Evolutionary conservation across 2,797 vertebrate genomes (phyloP).

Genomic region (Pangasius macronema): DNA sequence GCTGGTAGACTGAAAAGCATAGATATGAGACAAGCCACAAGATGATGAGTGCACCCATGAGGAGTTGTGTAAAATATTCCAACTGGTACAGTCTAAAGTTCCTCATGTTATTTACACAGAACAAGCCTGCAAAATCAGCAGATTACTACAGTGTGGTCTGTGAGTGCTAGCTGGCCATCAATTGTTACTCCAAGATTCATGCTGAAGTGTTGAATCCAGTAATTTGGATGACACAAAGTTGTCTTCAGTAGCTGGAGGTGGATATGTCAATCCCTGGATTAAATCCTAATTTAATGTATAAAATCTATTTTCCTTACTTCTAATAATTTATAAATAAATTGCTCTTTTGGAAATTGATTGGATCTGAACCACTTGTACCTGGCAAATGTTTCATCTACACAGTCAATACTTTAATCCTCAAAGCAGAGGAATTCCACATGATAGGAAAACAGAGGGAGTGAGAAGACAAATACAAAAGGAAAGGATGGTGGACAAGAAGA

Average conservation of each 20-base stretch:
- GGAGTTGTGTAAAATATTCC: not conserved
- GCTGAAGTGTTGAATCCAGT: not conserved
- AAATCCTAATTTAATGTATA: not conserved
- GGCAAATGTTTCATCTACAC: not conserved
- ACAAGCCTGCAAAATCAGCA: not conserved
- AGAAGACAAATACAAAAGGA: conserved; percentile 2
- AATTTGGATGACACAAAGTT: not conserved
- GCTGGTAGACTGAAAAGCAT: not conserved
- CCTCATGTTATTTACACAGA: not conserved
- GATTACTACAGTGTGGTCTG: not conserved
- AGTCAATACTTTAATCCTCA: not conserved
- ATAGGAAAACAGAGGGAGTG: not conserved
- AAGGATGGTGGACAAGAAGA: not conserved
- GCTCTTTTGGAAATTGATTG: not conserved
- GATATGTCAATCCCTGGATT: not conserved
- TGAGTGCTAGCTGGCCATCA: not conserved
- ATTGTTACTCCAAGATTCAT: not conserved
- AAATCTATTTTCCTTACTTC: not conserved
- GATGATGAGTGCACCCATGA: not conserved
- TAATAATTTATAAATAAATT: not conserved
- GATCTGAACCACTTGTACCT: not conserved
- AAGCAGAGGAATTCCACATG: not conserved
- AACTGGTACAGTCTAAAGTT: not conserved
- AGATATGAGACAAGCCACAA: not conserved
- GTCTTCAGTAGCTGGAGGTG: not conserved